phyloP scores from a whole-genome alignment of 1,140 invertebrate genomes.

The Carcinoscorpius rotundicauda region DNA sequence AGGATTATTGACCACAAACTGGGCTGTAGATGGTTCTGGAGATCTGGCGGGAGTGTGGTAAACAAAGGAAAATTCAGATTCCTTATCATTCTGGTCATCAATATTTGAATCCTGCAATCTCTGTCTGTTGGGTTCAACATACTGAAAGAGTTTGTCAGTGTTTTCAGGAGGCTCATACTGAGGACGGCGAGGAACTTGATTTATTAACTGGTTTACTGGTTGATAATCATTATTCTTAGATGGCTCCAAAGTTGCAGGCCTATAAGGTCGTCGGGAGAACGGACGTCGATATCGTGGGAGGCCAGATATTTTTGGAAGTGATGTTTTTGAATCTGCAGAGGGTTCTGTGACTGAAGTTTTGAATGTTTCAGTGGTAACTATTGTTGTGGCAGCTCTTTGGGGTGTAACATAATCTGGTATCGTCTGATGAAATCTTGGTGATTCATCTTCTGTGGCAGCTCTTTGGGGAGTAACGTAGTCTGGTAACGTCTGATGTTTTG shows the following conservation, averaged over 20 bases:
- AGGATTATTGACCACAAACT: neutral
- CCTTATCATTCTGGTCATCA: neutral
- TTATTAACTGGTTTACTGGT: neutral
- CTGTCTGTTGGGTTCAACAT: slow-evolving; percentile 5
- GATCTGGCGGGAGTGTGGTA: slow-evolving; percentile 17
- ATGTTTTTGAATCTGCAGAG: neutral
- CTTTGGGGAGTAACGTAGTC: slow-evolving; percentile 12
- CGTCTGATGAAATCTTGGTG: neutral
- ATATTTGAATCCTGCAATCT: neutral
- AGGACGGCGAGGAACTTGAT: slow-evolving; percentile 10
- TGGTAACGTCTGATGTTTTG: slow-evolving; percentile 5
- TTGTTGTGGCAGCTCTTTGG: neutral
- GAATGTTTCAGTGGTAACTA: neutral
- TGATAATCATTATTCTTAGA: neutral
- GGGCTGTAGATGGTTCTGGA: neutral
- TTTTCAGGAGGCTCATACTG: slow-evolving; percentile 6
- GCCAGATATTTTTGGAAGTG: neutral
- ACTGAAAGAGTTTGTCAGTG: slow-evolving; percentile 1
- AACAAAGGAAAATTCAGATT: slow-evolving; percentile 17
- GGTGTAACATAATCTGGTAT: slow-evolving; percentile 8
- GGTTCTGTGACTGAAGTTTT: neutral
- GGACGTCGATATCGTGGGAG: neutral
- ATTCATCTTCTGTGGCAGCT: neutral
- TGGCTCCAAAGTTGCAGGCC: slow-evolving; percentile 3
- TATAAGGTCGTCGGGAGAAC: slow-evolving; percentile 3